Percentiles rank a stretch among this genome's conserved stretches.
Conservation (phyloP, 2,888 invertebrate species). For the Cantharis rustica region DNA sequence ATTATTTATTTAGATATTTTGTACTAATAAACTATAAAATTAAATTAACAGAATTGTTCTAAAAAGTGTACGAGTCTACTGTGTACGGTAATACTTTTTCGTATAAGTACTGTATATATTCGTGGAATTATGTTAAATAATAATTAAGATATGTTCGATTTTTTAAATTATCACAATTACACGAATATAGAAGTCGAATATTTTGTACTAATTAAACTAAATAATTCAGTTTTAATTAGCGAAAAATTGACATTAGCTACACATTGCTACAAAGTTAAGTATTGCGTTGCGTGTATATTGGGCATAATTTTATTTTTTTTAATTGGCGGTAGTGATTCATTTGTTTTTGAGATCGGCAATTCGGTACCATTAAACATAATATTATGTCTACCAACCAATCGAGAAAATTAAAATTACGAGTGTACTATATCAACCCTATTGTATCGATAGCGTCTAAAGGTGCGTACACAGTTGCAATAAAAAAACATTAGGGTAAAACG, state of each 20-base stretch:
- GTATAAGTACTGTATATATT: background rate
- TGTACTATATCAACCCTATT: background rate
- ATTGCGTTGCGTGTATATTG: background rate
- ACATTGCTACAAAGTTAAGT: background rate
- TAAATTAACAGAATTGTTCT: background rate
- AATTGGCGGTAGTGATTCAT: too few species aligned
- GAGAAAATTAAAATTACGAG: background rate
- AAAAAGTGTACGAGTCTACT: background rate
- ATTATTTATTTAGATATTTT: background rate
- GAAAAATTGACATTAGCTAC: too few species aligned
- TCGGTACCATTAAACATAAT: too few species aligned
- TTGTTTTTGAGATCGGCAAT: too few species aligned
- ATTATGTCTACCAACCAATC: too few species aligned
- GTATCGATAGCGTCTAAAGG: background rate
- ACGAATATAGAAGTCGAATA: background rate
- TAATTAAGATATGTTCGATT: too few species aligned
- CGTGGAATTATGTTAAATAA: background rate
- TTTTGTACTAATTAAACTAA: background rate
- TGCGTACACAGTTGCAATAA: background rate
- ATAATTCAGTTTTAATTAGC: background rate
- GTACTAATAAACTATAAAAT: background rate
- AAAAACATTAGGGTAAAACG: background rate
- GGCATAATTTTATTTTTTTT: background rate
- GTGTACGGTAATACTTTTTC: background rate
- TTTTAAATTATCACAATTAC: background rate